Base-by-base conservation (phyloP, 2,888 invertebrate genomes). In the Idaea aversata region DNA sequence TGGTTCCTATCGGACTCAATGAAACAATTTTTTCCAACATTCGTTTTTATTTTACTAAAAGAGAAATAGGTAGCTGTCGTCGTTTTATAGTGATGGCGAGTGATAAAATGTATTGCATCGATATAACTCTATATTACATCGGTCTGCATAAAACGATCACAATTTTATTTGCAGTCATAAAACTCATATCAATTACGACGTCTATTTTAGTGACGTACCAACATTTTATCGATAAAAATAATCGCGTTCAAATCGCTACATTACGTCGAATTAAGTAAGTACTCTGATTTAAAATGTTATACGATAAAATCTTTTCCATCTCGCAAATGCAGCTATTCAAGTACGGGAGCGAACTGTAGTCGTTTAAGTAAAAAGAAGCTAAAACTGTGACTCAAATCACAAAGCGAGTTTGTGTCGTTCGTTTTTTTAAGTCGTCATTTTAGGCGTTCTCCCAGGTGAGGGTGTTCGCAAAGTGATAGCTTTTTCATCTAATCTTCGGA, bases 1-100 rank as follows among this genome's bases (percentile, higher is more conserved):
- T 81, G 83, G 76, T 75, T 80, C 71, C 77, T 76, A 82, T 80
- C 79, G 80, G 78, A 78, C 79, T 77, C 81, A 78, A 83, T 83
- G 78, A 80, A 83, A 81, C 78, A 82, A 78, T 84, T 82, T 82
- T 77, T 72, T 69, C 62, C 72, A 75, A 67, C 76, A 73, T 76
- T 75, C 77, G 65, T 67, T 74, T 72, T 72, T 74, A 74, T 72
- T 71, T 70, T 69, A 66, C 67, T 70, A 72, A 70, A 72, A 70
- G 72, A 70, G 71, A 68, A 72, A 71, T 70, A 71, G 70, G 70
- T 70, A 70, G 67, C 70, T 70, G 72, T 67, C 70, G 70, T 70
- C 62, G 60, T 72, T 74, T 74, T 74, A 72, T 74, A 74, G 73
- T 72, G 72, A 74, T 74, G 70, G 68, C 68, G 69, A 68, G 63